These are phyloP conservation scores for Rhinoraja longicauda DNA, from an alignment of 2,797 vertebrate genomes.

Conservation along the genomic window DNA sequence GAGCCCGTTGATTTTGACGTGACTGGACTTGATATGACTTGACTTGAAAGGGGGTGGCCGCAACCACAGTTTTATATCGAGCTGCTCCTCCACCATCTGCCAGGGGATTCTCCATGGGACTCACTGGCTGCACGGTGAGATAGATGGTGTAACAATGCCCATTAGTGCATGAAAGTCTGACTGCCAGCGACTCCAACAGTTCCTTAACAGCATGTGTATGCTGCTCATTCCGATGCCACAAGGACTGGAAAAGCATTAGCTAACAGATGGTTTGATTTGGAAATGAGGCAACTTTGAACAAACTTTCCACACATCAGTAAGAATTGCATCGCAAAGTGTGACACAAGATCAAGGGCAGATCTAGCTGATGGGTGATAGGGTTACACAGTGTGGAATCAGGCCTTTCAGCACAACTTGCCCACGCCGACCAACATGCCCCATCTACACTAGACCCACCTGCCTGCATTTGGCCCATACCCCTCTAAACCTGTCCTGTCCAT, in stretches of 20 bases:
- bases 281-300: not conserved
- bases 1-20: too few relatives aligned
- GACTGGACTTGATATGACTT: too few relatives aligned
- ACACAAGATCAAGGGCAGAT: not conserved
- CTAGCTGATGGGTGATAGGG: too few relatives aligned
- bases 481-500: too few relatives aligned
- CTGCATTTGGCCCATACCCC: too few relatives aligned
- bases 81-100: not conserved
- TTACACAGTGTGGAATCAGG: too few relatives aligned
- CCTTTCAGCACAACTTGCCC: too few relatives aligned
- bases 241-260: not conserved
- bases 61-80: not conserved
- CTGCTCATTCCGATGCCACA: not conserved
- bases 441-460: too few relatives aligned
- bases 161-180: not conserved
- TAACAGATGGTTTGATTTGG: constrained; percentile 25
- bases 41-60: too few relatives aligned
- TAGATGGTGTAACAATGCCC: not conserved
- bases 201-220: not conserved
- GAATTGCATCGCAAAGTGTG: not conserved
- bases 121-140: too few relatives aligned
- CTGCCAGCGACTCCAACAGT: not conserved
- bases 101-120: not conserved
- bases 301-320: not conserved
- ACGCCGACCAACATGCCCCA: too few relatives aligned